Conservation (phyloP, 2,797 vertebrate genomes). For the Netta rufina region DNA sequence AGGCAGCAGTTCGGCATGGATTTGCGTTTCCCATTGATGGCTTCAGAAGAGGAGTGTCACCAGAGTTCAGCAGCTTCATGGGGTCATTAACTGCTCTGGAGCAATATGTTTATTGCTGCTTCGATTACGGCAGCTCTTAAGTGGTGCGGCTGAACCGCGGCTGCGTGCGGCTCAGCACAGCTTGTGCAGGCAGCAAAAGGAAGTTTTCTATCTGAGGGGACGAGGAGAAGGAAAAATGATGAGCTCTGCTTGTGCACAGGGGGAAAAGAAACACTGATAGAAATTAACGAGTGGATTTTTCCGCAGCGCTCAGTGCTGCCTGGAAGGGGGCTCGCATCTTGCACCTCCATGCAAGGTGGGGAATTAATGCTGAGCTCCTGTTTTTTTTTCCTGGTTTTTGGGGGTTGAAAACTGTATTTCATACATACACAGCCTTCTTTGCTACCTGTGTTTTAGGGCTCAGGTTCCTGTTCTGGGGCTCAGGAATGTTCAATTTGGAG, state of each 20-base stretch:
- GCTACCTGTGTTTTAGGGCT: background rate
- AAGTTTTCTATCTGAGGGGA: background rate
- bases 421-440: background rate
- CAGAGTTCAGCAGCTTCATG: background rate
- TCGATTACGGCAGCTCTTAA: background rate
- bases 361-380: background rate
- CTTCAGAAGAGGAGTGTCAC: background rate
- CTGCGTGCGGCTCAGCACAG: background rate
- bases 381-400: background rate
- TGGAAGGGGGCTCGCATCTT: accelerated
- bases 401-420: background rate
- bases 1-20: background rate
- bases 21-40: background rate
- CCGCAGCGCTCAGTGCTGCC: accelerated
- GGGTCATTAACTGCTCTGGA: background rate
- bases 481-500: background rate
- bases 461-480: background rate
- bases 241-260: background rate
- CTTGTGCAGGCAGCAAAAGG: background rate
- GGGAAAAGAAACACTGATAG: background rate
- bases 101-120: background rate
- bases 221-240: background rate
- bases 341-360: background rate
- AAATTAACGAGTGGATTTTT: background rate
- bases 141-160: background rate